Base-by-base conservation (phyloP, 2,888 invertebrate genomes). In the Chrysolina oricalcia region DNA sequence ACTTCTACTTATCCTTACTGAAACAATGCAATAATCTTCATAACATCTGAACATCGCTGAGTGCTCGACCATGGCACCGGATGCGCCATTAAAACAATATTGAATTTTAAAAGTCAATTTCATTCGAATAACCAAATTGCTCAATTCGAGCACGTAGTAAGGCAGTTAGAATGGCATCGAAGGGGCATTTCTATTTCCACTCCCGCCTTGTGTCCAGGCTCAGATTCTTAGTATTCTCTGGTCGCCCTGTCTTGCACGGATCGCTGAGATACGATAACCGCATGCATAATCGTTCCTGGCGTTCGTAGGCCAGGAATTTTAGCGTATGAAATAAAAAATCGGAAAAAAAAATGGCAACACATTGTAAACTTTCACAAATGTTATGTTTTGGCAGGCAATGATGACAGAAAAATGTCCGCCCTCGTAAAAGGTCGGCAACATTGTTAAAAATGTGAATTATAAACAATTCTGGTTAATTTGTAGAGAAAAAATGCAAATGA, bases 31-130 rank as follows among this genome's bases (percentile, higher is more conserved):
- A 56, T 21, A 1, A 56, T 23, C 23, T 15, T 4, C 56, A 4
- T 56, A 56, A 15, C 21, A 13, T 56, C 23, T 56, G 6, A 21
- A 56, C 21, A 9, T 17, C 2, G 48, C 10, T 48, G 48, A 19
- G 40, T 41, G 11, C 27, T 48, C 27, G 9, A 23, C 46, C 48
- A 66, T 46, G 41, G 46, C 43, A 72, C 72, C 72, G 72, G 72
- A 67, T 72, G 50, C 19, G 21, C 66, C 40, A 67, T 72, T 72
- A 41, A 19, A 59, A 67, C 66, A 53, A 41, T 64, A 66, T 53
- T 50, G 72, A 48, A 72, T 72, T 35, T 46, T 72, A 72, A 72
- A 66, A 56, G 67, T 56, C 59, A 59, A 67, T 72, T 66, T 17
- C 66, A 67, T 66, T 72, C 67, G 48, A 59, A 66, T 46, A 72